Evolutionary conservation across 1,140 invertebrate species (phyloP).

Genomic region (Coptotermes formosanus): DNA sequence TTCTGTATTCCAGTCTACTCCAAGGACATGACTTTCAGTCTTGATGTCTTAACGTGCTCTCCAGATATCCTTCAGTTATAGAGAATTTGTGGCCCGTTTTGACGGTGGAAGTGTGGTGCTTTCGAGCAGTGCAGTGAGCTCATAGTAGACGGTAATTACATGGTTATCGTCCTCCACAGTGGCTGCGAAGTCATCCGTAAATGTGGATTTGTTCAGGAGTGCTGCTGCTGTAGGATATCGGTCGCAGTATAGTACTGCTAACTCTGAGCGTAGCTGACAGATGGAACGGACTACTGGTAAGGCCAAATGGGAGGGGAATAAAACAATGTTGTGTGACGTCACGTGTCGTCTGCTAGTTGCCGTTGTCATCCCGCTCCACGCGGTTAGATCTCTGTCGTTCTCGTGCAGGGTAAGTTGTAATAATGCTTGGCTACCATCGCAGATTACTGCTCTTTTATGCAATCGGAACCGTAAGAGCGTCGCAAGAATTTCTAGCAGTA

Average conservation of each 20-base stretch:
- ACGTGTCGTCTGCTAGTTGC: not conserved
- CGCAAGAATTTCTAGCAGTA: not conserved
- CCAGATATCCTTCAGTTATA: not conserved
- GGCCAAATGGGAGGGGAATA: not conserved
- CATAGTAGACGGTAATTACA: not conserved
- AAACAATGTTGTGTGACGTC: not conserved
- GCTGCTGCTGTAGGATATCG: not conserved
- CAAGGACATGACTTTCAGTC: not conserved
- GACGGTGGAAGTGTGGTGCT: not conserved
- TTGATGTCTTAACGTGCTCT: not conserved
- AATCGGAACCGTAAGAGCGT: not conserved
- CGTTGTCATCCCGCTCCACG: not conserved
- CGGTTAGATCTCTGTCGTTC: not conserved
- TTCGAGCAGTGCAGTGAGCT: not conserved
- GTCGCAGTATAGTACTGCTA: not conserved
- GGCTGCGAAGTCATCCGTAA: constrained; percentile 22
- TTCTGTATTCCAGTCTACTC: not conserved
- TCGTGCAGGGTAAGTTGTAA: not conserved
- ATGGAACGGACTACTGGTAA: not conserved
- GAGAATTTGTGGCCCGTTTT: not conserved
- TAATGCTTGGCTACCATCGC: not conserved
- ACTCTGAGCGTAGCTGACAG: not conserved
- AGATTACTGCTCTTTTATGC: not conserved
- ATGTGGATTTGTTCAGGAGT: not conserved
- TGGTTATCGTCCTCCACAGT: not conserved